phyloP scores from a whole-genome alignment of 2,888 invertebrate species.

The Strigamia crassipes region DNA sequence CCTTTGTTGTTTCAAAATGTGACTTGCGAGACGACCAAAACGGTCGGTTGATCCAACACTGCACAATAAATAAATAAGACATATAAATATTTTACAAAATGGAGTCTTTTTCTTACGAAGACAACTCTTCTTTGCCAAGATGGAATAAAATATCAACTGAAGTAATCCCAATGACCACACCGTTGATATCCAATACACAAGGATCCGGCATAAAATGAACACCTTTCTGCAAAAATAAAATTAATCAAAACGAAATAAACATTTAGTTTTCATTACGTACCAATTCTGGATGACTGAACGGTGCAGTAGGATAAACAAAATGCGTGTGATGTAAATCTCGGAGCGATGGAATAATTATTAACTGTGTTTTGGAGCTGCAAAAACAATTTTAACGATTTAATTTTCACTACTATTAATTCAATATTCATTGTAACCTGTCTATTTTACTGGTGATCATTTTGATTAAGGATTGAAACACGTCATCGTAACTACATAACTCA shows the following conservation, averaged over 20 bases:
- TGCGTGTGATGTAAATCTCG: slow-evolving; percentile 76
- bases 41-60: slow-evolving; percentile 65
- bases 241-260: not conserved
- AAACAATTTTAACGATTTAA: not conserved
- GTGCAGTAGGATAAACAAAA: slow-evolving; percentile 81
- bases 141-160: slow-evolving; percentile 84
- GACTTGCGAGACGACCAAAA: slow-evolving; percentile 73
- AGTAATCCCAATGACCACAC: slow-evolving; percentile 76
- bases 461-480: slow-evolving; percentile 71
- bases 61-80: not conserved
- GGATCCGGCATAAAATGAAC: slow-evolving; percentile 77
- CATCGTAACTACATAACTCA: slow-evolving; percentile 65
- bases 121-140: slow-evolving; percentile 77
- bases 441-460: not conserved
- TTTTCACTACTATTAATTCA: not conserved
- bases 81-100: not conserved
- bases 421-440: not conserved
- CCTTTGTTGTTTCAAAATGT: slow-evolving; percentile 75
- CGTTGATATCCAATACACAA: slow-evolving; percentile 74
- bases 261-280: not conserved
- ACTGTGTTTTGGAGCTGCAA: slow-evolving; percentile 64
- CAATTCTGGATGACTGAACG: slow-evolving; percentile 61
- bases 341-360: slow-evolving; percentile 75
- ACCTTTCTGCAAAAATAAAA: slow-evolving; percentile 52
- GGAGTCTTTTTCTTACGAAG: slow-evolving; percentile 64